phyloP scores from a whole-genome alignment of 2,797 vertebrate genomes.

The Thalassophryne amazonica region DNA sequence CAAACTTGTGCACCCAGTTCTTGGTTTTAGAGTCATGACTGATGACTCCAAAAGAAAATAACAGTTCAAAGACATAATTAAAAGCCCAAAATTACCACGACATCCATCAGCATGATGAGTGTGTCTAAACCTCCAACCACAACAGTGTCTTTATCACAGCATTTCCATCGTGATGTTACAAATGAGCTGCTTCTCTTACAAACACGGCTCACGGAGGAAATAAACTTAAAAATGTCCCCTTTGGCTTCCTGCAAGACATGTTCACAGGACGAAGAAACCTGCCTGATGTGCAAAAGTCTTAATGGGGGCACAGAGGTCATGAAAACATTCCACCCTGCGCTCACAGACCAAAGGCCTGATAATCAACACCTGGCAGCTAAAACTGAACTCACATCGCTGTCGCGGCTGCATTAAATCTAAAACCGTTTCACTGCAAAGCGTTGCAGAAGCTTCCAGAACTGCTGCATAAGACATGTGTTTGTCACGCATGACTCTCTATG shows the following conservation, averaged over 20 bases:
- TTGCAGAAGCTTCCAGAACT: slow-evolving; percentile 4
- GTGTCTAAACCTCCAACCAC: too few species aligned
- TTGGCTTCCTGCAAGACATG: slow-evolving; percentile 66
- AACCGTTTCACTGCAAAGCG: not conserved
- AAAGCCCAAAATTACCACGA: too few species aligned
- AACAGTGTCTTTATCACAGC: too few species aligned
- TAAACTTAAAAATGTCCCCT: slow-evolving; percentile 66
- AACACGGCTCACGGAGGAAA: slow-evolving; percentile 41
- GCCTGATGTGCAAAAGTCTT: slow-evolving; percentile 20
- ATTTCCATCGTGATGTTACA: too few species aligned
- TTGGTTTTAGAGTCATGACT: too few species aligned
- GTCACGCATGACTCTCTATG: slow-evolving; percentile 29
- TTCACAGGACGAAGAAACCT: slow-evolving; percentile 61
- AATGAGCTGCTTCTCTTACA: slow-evolving; percentile 14
- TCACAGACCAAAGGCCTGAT: slow-evolving; percentile 4
- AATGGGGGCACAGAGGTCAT: slow-evolving; percentile 6
- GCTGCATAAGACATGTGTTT: not conserved
- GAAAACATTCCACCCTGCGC: slow-evolving; percentile 23
- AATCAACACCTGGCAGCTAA: slow-evolving; percentile 10
- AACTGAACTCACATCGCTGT: slow-evolving; percentile 11
- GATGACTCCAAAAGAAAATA: too few species aligned
- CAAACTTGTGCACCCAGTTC: too few species aligned
- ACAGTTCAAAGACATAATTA: too few species aligned
- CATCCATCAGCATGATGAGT: too few species aligned
- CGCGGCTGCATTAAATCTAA: not conserved